phyloP scores from a whole-genome alignment of 2,888 invertebrate genomes.

The Andrena camellia region DNA sequence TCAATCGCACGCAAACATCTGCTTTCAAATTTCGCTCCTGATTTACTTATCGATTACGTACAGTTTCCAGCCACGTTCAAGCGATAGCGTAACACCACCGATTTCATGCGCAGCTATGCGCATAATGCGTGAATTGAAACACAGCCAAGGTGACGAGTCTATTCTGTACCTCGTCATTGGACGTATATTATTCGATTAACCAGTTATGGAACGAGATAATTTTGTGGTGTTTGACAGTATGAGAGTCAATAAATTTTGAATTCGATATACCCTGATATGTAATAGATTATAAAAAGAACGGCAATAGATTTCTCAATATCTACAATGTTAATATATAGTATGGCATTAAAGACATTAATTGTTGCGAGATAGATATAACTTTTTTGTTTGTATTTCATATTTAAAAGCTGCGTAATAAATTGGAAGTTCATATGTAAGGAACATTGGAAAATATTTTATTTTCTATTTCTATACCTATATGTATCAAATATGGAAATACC shows the following conservation, averaged over 20 bases:
- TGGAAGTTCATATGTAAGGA: conserved; percentile 15
- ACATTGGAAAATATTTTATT: conserved; percentile 4
- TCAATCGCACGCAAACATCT: no score
- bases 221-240: conserved; percentile 8
- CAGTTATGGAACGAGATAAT: background rate
- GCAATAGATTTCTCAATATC: conserved; percentile 18
- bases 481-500: conserved; percentile 74
- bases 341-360: conserved; percentile 15
- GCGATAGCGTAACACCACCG: no score
- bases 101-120: no score
- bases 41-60: no score
- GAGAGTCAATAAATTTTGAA: conserved; percentile 14
- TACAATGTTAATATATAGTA: conserved; percentile 17
- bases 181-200: conserved; percentile 5
- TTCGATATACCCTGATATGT: conserved; percentile 34
- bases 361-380: conserved; percentile 9
- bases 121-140: no score
- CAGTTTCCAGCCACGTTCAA: no score
- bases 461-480: conserved; percentile 17
- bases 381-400: conserved; percentile 5
- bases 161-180: no score
- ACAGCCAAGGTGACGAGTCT: no score
- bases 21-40: no score
- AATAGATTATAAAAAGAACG: conserved; percentile 39
- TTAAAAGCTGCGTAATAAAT: background rate